phyloP scores from a whole-genome alignment of 2,888 invertebrate genomes.

The Operophtera brumata region DNA sequence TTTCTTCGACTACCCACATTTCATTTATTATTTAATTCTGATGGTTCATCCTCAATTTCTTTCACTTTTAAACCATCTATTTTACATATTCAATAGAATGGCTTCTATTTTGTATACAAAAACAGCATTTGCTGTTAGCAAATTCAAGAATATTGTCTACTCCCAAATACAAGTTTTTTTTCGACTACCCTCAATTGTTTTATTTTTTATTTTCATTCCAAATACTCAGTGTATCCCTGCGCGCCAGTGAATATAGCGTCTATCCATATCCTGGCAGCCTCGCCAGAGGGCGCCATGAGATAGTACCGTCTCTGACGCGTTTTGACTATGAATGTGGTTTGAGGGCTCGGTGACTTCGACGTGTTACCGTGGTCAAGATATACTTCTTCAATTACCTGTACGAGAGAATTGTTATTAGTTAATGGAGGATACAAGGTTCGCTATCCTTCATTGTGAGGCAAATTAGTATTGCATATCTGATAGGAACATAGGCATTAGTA shows the following conservation, averaged over 20 bases:
- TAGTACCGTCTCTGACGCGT: constrained; percentile 94
- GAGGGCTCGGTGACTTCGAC: constrained; percentile 94
- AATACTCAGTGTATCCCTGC: constrained; percentile 86
- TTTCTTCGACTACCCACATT: too few species aligned
- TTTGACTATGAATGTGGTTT: constrained; percentile 96
- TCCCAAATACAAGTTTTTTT: not conserved
- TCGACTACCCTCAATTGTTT: constrained; percentile 1
- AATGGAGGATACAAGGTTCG: too few species aligned
- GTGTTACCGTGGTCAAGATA: constrained; percentile 97
- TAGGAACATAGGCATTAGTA: too few species aligned
- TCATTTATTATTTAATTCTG: too few species aligned
- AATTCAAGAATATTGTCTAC: not conserved
- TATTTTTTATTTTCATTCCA: constrained; percentile 49
- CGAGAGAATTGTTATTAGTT: not conserved
- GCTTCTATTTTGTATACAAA: not conserved
- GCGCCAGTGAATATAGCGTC: constrained; percentile 97
- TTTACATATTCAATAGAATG: not conserved
- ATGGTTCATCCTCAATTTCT: not conserved
- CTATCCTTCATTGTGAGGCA: too few species aligned
- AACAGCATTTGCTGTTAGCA: not conserved
- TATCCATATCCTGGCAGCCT: constrained; percentile 98
- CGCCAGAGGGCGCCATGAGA: constrained; percentile 95
- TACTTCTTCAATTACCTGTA: constrained; percentile 96
- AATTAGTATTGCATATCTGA: too few species aligned
- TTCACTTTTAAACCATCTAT: not conserved